Conservation (phyloP, 2,888 invertebrate genomes). For the Octodonta nipae region DNA sequence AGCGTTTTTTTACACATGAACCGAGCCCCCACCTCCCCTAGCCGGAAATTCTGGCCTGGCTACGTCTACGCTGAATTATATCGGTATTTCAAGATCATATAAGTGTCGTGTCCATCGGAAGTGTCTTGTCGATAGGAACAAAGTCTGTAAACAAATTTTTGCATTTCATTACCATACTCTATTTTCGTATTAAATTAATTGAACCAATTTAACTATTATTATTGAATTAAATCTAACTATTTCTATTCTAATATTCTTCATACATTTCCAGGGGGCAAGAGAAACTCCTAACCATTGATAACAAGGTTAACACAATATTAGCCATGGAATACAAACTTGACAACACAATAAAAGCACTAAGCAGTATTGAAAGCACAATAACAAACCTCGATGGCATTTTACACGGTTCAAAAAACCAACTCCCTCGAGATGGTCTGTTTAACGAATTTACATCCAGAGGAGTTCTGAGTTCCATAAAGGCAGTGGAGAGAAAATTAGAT, state of each 20-base stretch:
- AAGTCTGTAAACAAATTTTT: too few relatives aligned
- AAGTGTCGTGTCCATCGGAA: too few relatives aligned
- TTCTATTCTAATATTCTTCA: neutral
- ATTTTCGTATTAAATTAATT: conserved; percentile 7
- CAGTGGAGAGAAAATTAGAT: conserved; percentile 31
- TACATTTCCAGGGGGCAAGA: conserved; percentile 32
- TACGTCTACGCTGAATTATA: too few relatives aligned
- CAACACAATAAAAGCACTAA: conserved; percentile 17
- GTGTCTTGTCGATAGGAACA: too few relatives aligned
- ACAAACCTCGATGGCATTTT: conserved; percentile 9
- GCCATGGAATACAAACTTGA: conserved; percentile 27
- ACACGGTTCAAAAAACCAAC: conserved; percentile 9
- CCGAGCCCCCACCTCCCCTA: too few relatives aligned
- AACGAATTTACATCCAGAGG: conserved; percentile 33
- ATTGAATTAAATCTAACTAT: neutral
- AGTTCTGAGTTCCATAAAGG: conserved; percentile 32
- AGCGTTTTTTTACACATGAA: too few relatives aligned
- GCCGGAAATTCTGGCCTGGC: too few relatives aligned
- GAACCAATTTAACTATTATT: neutral
- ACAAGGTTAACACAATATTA: conserved; percentile 28
- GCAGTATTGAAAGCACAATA: conserved; percentile 13
- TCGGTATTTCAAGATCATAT: too few relatives aligned
- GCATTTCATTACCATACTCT: too few relatives aligned
- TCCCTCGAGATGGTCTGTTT: conserved; percentile 23
- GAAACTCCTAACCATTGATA: conserved; percentile 29